Percentiles rank a stretch among this genome's conserved stretches.
Conservation (phyloP, 2,113 vertebrate genomes). For the Pterophyllum scalare region DNA sequence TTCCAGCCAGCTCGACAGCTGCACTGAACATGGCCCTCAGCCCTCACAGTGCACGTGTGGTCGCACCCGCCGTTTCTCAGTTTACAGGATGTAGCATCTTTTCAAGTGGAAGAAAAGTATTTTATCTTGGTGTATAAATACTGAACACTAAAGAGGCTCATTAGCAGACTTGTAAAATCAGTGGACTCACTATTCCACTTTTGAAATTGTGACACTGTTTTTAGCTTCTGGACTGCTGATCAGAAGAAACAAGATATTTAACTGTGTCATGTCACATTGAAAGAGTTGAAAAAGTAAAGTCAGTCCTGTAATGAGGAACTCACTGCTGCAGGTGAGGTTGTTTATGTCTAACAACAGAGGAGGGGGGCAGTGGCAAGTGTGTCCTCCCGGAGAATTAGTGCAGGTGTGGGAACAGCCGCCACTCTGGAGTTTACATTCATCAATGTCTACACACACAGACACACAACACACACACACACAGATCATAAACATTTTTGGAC, state of each 20-base stretch:
- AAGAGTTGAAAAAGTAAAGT: background rate
- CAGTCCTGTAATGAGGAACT: conserved; percentile 26
- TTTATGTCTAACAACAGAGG: conserved; percentile 76
- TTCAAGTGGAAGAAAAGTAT: background rate
- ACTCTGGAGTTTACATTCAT: conserved; percentile 84
- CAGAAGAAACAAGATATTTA: background rate
- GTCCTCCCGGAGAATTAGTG: conserved; percentile 79
- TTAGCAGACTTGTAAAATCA: background rate
- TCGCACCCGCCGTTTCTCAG: conserved; percentile 83
- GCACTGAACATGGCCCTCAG: conserved; percentile 74
- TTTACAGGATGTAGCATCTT: conserved; percentile 80
- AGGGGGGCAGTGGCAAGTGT: conserved; percentile 76
- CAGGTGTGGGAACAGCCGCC: conserved; percentile 83
- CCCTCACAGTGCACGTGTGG: conserved; percentile 69
- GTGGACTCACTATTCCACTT: background rate
- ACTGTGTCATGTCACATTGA: background rate
- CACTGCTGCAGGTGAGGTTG: conserved; percentile 79
- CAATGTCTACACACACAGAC: conserved; percentile 71
- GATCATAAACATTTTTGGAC: background rate
- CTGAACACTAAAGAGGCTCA: background rate
- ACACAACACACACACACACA: background rate
- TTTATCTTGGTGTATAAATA: background rate
- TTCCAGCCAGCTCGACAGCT: conserved; percentile 80
- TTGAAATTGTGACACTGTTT: background rate
- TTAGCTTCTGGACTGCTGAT: background rate